Evolutionary conservation across 1,140 invertebrate genomes (phyloP), one percentile per base, ranked within the genome.

Genomic region (Vanessa atalanta): DNA sequence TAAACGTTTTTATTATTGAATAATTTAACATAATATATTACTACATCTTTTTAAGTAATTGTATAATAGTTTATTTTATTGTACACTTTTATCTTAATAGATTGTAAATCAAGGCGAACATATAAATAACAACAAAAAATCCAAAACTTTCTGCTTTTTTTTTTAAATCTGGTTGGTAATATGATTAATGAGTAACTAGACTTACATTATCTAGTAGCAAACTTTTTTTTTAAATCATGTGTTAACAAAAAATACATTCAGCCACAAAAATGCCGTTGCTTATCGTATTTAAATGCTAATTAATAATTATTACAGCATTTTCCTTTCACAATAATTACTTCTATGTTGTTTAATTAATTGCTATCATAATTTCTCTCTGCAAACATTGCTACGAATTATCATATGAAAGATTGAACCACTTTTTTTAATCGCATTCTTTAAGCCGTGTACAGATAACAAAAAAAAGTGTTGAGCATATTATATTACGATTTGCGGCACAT

Each of bases 321-420:
- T 20, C 16, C 53, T 57, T 57, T 57, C 53, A 57, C 53, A 23
- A 57, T 57, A 23, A 57, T 57, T 57, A 57, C 3, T 3, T 57
- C 20, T 57, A 14, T 16, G 50, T 53, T 20, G 13, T 57, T 57
- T 23, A 57, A 23, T 57, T 57, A 23, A 57, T 53, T 16, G n/a
- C 50, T 23, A 23, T 57, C 53, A 57, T 16, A 57, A 57, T 57
- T 57, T 57, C 20, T 57, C 53, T 23, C 20, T 3, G 53, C 20
- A 23, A 57, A 57, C 20, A 57, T 20, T 23, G 16, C 8, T 23
- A 20, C 13, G 53, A 57, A 57, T 57, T 57, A 23, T 57, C 53
- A 57, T 23, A 57, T 20, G 20, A 57, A 57, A 57, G 53, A 57
- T 57, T 57, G 53, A 14, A 57, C 11, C 8, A 16, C 11, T 11